These are phyloP conservation scores for Orius insidiosus DNA, from an alignment of 1,140 invertebrate genomes.

Conservation along the genomic window DNA sequence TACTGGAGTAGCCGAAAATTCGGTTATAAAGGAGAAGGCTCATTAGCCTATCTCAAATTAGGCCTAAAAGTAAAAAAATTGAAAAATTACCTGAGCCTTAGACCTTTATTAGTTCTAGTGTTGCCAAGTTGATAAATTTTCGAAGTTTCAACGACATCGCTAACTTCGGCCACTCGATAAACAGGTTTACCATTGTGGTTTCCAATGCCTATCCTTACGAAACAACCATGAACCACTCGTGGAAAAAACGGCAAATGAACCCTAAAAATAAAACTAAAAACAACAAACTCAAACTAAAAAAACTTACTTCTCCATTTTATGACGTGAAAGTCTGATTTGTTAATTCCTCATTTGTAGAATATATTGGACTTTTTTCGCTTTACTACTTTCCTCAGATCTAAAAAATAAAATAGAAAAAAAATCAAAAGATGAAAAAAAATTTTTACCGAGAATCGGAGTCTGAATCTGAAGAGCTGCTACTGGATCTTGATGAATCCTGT, in stretches of 20 bases:
- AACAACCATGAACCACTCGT: conserved; percentile 77
- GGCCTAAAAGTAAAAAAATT: neutral
- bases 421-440: neutral
- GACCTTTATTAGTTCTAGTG: conserved; percentile 82
- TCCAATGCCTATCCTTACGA: conserved; percentile 91
- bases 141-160: conserved; percentile 85
- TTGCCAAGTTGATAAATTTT: conserved; percentile 84
- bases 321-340: conserved; percentile 75
- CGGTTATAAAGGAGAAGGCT: neutral
- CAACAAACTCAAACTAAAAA: conserved; percentile 3
- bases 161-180: conserved; percentile 87
- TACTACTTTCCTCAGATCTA: conserved; percentile 30
- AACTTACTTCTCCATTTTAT: conserved; percentile 65
- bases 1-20: neutral
- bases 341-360: conserved; percentile 70
- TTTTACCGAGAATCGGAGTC: conserved; percentile 32
- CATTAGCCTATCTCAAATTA: no score
- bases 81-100: conserved; percentile 34
- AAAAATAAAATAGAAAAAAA: conserved; percentile 9
- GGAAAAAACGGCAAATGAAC: conserved; percentile 93
- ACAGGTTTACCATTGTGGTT: conserved; percentile 74
- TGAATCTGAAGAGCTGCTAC: conserved; percentile 27
- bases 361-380: conserved; percentile 36
- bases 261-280: conserved; percentile 25
- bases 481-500: conserved; percentile 19